phyloP scores from a whole-genome alignment of 2,113 vertebrate genomes.

The Thunnus thynnus region DNA sequence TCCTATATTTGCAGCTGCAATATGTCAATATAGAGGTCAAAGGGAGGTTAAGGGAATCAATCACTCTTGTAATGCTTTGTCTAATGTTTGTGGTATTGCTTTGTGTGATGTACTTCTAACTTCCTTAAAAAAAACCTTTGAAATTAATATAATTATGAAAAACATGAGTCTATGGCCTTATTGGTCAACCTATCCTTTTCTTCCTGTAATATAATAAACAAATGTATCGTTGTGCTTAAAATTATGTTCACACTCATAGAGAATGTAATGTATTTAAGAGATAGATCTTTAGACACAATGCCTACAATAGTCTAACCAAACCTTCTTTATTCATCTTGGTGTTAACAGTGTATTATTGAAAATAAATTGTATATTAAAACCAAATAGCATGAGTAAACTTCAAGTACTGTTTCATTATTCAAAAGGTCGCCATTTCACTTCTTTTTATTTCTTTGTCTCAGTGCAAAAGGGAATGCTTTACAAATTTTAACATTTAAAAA shows the following conservation, averaged over 20 bases:
- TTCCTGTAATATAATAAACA: too few species aligned
- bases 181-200: too few species aligned
- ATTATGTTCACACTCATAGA: too few species aligned
- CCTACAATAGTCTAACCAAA: background rate
- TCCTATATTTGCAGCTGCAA: background rate
- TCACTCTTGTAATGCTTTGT: too few species aligned
- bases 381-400: background rate
- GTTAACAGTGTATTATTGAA: background rate
- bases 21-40: background rate
- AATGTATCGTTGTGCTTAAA: too few species aligned
- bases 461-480: conserved; percentile 75
- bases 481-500: conserved; percentile 63
- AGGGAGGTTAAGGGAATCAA: background rate
- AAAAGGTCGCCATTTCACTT: conserved; percentile 31
- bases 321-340: background rate
- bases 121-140: too few species aligned
- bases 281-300: background rate
- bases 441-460: conserved; percentile 66
- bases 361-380: background rate
- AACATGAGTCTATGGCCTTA: too few species aligned
- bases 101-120: too few species aligned
- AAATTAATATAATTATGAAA: too few species aligned
- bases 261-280: too few species aligned
- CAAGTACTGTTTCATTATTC: conserved; percentile 14
- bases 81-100: too few species aligned